A percentile compares a stretch with the other conserved stretches of the same genome.
phyloP scores from a whole-genome alignment of 2,888 invertebrate genomes.

The Epirrhoe tristata region DNA sequence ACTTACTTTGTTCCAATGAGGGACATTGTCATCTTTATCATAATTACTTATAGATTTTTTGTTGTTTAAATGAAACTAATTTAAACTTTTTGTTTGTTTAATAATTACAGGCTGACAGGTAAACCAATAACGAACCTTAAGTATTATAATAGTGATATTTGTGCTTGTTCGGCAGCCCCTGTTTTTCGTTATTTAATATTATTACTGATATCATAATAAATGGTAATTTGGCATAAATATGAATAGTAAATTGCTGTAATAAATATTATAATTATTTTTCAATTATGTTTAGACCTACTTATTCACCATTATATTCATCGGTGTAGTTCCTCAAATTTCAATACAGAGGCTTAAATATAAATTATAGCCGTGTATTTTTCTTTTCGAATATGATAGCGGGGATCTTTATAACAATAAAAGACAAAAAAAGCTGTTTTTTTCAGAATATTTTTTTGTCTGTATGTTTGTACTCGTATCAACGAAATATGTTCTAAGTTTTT shows the following conservation, averaged over 20 bases:
- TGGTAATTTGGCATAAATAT: background rate
- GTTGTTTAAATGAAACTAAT: background rate
- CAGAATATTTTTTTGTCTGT: too few species aligned
- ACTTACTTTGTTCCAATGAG: too few species aligned
- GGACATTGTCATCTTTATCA: background rate
- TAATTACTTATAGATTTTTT: background rate
- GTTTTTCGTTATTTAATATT: background rate
- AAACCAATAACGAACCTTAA: background rate
- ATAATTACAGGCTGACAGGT: background rate
- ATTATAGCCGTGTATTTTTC: too few species aligned
- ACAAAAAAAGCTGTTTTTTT: too few species aligned
- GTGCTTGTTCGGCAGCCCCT: background rate
- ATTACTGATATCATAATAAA: background rate
- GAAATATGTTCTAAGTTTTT: too few species aligned
- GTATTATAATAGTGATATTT: background rate
- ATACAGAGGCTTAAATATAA: background rate
- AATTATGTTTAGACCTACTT: too few species aligned
- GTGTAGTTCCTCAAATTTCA: too few species aligned
- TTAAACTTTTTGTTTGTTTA: background rate
- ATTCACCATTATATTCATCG: too few species aligned
- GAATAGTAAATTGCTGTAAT: background rate
- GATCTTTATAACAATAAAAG: too few species aligned
- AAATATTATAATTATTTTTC: background rate
- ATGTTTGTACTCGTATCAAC: too few species aligned
- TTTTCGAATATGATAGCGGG: too few species aligned